Base-by-base conservation (phyloP, 2,113 vertebrate genomes). In the Rhadina sibilatrix region DNA sequence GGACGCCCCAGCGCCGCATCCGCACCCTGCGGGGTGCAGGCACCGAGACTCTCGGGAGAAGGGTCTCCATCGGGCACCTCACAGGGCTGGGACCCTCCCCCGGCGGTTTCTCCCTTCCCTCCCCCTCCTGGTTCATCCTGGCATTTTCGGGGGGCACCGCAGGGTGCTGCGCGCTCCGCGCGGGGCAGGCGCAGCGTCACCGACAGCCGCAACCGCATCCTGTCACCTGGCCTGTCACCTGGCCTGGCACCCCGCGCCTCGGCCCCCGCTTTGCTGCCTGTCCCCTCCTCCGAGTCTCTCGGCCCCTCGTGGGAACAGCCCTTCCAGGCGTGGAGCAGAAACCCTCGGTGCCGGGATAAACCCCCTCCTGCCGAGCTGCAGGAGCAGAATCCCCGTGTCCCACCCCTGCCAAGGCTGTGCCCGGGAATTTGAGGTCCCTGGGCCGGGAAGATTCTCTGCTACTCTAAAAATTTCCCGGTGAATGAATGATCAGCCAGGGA, bases 401-500 rank as follows among this genome's bases (percentile, higher is more conserved):
- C 12, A 1, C 6, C 56, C 42, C 47, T 52, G 35, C 37, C 60
- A 5, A 24, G 24, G 46, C 57, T 33, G 35, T 0, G 6, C 19
- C 35, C 0, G 0, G 5, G 2, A 5, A 6, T 65, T 46, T 37
- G 31, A 11, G 50, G 15, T 27, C 61, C 22, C 28, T 22, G 11
- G 66, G 37, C 38, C 9, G 5, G 0, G 4, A n/a, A 38, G 20
- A 33, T 35, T n/a, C 12, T 30, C 46, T 60, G 53, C 79, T 38
- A 2, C 59, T 47, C 22, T 31, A 27, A 52, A 44, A 72, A 60
- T 14, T 16, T 5, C 7, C 11, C 15, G 3, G 1, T 9, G 46
- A n/a, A 28, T 1, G 31, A 61, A 28, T 0, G 31, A 61, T 27
- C 42, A 63, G 25, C 16, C 35, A 3, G 0, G 2, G 65, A 4